A percentile compares a stretch with the other conserved stretches of the same genome.
These are phyloP conservation scores for Sciurus carolinensis DNA, from an alignment of 2,797 vertebrate species.

Conservation along the genomic window DNA sequence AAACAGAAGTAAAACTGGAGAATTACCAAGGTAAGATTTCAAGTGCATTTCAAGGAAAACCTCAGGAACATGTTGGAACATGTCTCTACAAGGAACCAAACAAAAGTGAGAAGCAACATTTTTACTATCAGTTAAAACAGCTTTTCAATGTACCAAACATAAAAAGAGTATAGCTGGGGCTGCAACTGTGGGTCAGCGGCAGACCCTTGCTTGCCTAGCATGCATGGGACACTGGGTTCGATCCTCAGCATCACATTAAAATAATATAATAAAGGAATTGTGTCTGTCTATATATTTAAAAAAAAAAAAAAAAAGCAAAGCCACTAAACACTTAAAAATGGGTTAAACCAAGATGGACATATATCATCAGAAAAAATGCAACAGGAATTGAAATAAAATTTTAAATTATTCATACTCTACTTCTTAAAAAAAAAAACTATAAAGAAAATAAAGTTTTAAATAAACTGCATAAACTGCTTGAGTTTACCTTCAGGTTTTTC, in stretches of 20 bases:
- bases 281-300: too few species aligned
- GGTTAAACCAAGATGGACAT: neutral
- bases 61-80: conserved; percentile 65
- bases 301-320: too few species aligned
- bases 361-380: neutral
- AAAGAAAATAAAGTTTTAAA: conserved; percentile 17
- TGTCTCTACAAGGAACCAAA: neutral
- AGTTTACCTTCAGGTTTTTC: conserved; percentile 15
- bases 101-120: conserved; percentile 59
- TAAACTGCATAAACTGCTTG: conserved; percentile 33
- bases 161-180: neutral
- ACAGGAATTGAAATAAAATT: conserved; percentile 47
- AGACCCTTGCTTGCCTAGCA: too few species aligned
- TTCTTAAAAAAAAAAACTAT: neutral
- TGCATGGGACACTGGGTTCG: too few species aligned
- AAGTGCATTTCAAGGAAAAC: conserved; percentile 41
- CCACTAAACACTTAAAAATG: too few species aligned
- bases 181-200: too few species aligned
- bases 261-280: too few species aligned
- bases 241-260: too few species aligned
- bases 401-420: conserved; percentile 38
- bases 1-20: neutral
- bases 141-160: conserved; percentile 4
- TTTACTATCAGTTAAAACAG: conserved; percentile 70
- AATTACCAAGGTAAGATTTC: conserved; percentile 19